Evolutionary conservation across 2,797 vertebrate genomes (phyloP).

Genomic region (Myotis daubentonii): DNA sequence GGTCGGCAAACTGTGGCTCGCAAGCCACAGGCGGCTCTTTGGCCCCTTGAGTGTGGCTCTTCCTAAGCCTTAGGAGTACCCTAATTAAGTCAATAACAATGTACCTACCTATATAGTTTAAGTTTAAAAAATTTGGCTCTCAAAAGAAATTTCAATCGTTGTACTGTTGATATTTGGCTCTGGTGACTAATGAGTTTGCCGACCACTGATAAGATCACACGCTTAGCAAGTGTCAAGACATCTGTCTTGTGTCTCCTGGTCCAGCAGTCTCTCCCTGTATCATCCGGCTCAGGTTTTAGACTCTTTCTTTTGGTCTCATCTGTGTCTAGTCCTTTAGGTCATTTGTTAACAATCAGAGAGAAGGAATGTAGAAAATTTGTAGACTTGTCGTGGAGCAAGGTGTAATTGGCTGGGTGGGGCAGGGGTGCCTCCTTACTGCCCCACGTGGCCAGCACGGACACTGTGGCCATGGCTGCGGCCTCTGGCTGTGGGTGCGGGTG

Average conservation of each 20-base stretch:
- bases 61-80: too few species aligned
- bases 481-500: too few species aligned
- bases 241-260: not conserved
- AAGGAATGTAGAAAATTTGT: not conserved
- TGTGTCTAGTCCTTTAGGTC: not conserved
- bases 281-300: not conserved
- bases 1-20: too few species aligned
- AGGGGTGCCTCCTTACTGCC: not conserved
- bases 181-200: too few species aligned
- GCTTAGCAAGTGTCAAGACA: not conserved
- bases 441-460: accelerated
- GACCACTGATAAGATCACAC: too few species aligned
- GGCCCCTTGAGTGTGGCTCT: too few species aligned
- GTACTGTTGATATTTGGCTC: too few species aligned
- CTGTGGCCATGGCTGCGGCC: not conserved
- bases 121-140: too few species aligned
- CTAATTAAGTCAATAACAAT: too few species aligned
- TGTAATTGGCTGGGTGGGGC: not conserved
- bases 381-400: not conserved
- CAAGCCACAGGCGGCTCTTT: too few species aligned
- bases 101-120: too few species aligned
- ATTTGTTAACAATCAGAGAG: not conserved
- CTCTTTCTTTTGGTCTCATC: not conserved
- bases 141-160: too few species aligned
- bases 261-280: accelerated